Evolutionary conservation across 2,113 vertebrate species (phyloP).

Genomic region (Nestor notabilis): DNA sequence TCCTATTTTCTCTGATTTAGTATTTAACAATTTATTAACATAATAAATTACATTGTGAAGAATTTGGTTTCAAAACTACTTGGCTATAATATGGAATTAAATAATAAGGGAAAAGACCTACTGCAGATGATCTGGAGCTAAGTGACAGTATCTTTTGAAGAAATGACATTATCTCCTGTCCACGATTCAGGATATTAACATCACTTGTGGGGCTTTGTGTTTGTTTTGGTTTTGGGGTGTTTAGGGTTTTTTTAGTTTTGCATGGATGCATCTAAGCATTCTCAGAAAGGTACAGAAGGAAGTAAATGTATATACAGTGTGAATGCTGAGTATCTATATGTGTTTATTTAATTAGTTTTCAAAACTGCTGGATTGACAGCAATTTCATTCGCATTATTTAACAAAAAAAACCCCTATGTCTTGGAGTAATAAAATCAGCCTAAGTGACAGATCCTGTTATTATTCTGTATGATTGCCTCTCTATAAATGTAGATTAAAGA

Average conservation of each 20-base stretch:
- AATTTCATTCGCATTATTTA: background rate
- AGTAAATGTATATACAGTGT: background rate
- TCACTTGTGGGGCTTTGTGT: background rate
- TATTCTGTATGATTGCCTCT: background rate
- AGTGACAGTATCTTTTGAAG: background rate
- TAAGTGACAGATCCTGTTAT: background rate
- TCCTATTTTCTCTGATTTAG: background rate
- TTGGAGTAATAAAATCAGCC: background rate
- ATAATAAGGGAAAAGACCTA: background rate
- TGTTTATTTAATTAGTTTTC: background rate
- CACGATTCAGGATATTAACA: background rate
- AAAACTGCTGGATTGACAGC: background rate
- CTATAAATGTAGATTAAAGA: background rate
- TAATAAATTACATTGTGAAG: background rate
- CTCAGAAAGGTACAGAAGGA: background rate
- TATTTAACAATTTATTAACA: background rate
- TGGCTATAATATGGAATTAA: background rate
- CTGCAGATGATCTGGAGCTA: background rate
- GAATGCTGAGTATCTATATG: background rate
- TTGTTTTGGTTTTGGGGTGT: background rate
- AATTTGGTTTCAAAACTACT: background rate
- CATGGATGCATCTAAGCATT: background rate
- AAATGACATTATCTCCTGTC: background rate
- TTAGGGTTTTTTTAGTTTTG: fast-evolving
- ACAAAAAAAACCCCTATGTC: background rate